Conservation (phyloP, 2,113 vertebrate species). For the Vulpes ferrilata region DNA sequence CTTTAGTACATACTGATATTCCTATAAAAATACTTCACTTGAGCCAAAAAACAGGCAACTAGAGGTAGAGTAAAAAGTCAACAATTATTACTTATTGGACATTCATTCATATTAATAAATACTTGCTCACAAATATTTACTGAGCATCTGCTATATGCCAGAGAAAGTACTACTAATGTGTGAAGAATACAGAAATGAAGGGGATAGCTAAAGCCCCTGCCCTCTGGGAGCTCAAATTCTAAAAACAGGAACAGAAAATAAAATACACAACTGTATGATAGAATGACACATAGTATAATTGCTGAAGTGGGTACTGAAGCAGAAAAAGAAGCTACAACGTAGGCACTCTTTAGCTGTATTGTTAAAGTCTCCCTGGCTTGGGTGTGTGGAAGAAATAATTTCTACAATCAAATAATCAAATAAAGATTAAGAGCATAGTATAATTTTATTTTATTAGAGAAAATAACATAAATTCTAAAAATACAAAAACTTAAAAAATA, state of each 20-base stretch:
- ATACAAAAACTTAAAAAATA: neutral
- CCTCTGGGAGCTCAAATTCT: neutral
- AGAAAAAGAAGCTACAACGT: neutral
- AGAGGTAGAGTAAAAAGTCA: neutral
- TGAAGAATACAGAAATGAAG: neutral
- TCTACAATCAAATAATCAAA: neutral
- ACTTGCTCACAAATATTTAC: neutral
- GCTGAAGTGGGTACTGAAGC: neutral
- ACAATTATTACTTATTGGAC: neutral
- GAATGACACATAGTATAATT: neutral
- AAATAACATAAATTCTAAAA: neutral
- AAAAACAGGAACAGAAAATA: conserved; percentile 7
- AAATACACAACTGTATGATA: neutral
- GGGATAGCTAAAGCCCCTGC: neutral
- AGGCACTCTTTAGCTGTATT: neutral
- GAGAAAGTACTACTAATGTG: neutral
- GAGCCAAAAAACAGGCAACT: neutral
- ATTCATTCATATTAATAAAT: neutral
- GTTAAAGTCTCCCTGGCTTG: neutral
- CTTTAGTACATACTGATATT: neutral
- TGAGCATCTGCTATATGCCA: neutral
- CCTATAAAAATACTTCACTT: neutral
- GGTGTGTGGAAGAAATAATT: neutral
- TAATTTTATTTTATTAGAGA: neutral
- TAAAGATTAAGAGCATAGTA: neutral